phyloP scores from a whole-genome alignment of 30 jellyfish, hydroid and myxozoan genomes.

The Chrysaora quinquecirrha region DNA sequence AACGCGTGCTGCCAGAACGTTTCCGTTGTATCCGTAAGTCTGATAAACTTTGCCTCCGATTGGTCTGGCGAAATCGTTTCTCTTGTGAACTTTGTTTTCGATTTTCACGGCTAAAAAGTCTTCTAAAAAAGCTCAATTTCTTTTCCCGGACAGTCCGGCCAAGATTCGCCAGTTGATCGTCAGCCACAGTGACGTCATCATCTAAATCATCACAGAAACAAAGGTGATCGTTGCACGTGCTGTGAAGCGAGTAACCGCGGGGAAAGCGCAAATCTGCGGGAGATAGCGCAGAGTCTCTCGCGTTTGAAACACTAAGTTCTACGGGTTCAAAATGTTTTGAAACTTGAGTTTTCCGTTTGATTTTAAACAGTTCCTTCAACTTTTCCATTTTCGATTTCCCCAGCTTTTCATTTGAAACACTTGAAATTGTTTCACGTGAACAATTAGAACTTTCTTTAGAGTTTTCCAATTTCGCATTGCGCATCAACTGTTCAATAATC shows the following conservation, averaged over 20 bases:
- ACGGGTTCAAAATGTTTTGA: too few species aligned
- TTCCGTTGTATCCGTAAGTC: slow-evolving; percentile 41
- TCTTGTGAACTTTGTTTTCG: neutral
- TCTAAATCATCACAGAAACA: slow-evolving; percentile 58
- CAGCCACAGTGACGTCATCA: neutral
- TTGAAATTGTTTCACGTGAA: neutral
- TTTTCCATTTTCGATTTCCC: slow-evolving; percentile 40
- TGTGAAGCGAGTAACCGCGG: neutral
- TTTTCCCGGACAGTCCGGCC: slow-evolving; percentile 40
- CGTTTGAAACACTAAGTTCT: neutral
- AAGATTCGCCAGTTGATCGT: slow-evolving; percentile 56
- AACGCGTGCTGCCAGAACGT: slow-evolving; percentile 74
- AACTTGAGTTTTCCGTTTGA: neutral
- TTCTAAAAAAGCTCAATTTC: slow-evolving; percentile 32
- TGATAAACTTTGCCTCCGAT: slow-evolving; percentile 35
- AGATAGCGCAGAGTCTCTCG: neutral
- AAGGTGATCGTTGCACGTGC: slow-evolving; percentile 15
- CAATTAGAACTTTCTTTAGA: neutral
- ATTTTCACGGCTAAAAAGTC: slow-evolving; percentile 35
- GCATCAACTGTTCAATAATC: slow-evolving; percentile 28
- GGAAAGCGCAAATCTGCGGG: slow-evolving; percentile 19
- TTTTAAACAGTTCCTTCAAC: slow-evolving; percentile 22
- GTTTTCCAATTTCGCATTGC: slow-evolving; percentile 43
- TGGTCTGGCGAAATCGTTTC: neutral
- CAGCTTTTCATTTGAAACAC: neutral